Evolutionary conservation across 64 coral and sea anemone genomes (phyloP).

Genomic region (Cladopsammia gracilis): DNA sequence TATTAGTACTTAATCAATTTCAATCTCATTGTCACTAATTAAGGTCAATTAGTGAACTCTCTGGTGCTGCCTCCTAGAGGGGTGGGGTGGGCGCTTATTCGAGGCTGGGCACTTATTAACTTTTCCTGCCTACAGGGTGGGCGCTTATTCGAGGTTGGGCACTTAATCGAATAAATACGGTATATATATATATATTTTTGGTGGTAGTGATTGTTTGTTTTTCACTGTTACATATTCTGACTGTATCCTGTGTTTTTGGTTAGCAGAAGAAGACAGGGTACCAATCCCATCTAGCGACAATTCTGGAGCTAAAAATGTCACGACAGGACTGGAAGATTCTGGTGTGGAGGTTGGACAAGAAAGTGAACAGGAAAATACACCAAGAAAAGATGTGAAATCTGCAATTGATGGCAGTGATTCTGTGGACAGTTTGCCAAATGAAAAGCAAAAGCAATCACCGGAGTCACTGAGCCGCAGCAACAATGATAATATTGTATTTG

Average conservation of each 20-base stretch:
- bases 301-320: constrained; percentile 58
- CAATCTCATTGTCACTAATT: no score
- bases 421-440: not conserved
- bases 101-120: no score
- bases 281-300: constrained; percentile 1
- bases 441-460: not conserved
- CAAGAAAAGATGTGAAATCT: constrained; percentile 16
- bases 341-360: constrained; percentile 90
- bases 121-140: no score
- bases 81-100: no score
- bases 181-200: no score
- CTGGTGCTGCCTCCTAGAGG: no score
- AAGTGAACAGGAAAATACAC: constrained; percentile 80
- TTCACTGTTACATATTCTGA: no score
- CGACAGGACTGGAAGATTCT: constrained; percentile 78
- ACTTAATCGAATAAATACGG: no score
- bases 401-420: not conserved
- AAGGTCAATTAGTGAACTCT: no score
- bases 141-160: no score
- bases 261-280: not conserved
- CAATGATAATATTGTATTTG: constrained; percentile 15
- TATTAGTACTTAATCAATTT: no score
- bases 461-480: not conserved
- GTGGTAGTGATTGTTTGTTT: no score
- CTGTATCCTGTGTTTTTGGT: not conserved